Evolutionary conservation across 2,888 invertebrate genomes (phyloP).

Genomic region (Epinotia nisella): DNA sequence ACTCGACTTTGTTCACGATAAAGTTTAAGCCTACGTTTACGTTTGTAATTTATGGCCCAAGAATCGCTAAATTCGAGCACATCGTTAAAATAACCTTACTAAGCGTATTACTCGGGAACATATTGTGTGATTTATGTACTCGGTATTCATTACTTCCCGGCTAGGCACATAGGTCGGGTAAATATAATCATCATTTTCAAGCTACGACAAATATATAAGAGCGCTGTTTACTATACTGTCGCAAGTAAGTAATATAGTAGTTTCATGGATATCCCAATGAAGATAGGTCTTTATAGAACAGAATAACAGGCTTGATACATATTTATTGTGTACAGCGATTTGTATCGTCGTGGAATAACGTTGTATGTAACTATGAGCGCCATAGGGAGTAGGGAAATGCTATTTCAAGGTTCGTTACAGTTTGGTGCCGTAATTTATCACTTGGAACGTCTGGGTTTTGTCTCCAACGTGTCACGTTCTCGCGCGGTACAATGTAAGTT

Average conservation of each 20-base stretch:
- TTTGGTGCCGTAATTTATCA: slow-evolving; percentile 34
- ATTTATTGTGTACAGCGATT: slow-evolving; percentile 23
- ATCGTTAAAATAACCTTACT: slow-evolving; percentile 14
- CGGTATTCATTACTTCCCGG: slow-evolving; percentile 28
- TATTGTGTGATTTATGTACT: slow-evolving; percentile 26
- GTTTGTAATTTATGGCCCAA: slow-evolving; percentile 10
- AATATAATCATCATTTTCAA: slow-evolving; percentile 43
- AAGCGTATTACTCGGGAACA: slow-evolving; percentile 24
- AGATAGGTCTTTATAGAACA: slow-evolving; percentile 17
- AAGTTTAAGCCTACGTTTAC: background rate
- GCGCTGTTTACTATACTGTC: background rate
- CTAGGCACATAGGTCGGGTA: slow-evolving; percentile 19
- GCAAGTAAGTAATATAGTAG: slow-evolving; percentile 2
- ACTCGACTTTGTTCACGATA: background rate
- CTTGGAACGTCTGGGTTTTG: slow-evolving; percentile 16
- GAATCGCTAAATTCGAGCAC: slow-evolving; percentile 6
- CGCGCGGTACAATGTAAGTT: background rate
- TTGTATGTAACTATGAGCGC: background rate
- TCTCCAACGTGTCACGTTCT: slow-evolving; percentile 10
- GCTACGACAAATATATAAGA: slow-evolving; percentile 29
- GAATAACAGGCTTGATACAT: slow-evolving; percentile 7
- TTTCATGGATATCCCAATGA: background rate
- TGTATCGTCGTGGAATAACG: slow-evolving; percentile 10
- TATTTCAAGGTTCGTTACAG: background rate
- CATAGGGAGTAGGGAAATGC: background rate